Conservation (phyloP, 2,113 vertebrate species). For the Oryzias woworae region DNA sequence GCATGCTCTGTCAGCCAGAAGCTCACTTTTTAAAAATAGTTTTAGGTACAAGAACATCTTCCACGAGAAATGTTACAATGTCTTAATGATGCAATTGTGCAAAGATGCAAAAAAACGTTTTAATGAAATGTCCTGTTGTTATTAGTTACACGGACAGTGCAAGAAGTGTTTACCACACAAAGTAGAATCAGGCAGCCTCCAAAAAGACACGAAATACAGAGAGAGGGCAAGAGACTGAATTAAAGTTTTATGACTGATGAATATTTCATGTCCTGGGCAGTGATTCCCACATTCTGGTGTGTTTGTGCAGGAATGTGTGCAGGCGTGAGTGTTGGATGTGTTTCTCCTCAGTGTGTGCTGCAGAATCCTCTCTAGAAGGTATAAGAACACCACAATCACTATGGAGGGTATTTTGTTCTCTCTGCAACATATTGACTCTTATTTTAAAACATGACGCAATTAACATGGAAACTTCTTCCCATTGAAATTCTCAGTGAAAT, state of each 20-base stretch:
- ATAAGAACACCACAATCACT: background rate
- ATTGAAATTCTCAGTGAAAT: background rate
- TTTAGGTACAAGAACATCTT: constrained; percentile 7
- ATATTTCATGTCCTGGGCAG: constrained; percentile 81
- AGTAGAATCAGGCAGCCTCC: constrained; percentile 50
- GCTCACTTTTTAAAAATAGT: constrained; percentile 32
- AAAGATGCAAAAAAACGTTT: constrained; percentile 37
- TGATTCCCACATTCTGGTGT: constrained; percentile 76
- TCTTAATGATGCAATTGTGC: constrained; percentile 55
- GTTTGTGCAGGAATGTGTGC: constrained; percentile 35
- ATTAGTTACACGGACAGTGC: constrained; percentile 14
- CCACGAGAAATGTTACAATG: constrained; percentile 13
- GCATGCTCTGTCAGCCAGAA: constrained; percentile 36
- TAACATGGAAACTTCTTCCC: background rate
- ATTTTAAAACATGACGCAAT: background rate
- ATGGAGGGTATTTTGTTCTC: background rate
- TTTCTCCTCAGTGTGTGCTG: constrained; percentile 31
- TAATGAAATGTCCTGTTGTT: constrained; percentile 60
- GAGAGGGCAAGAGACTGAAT: constrained; percentile 74
- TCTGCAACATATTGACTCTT: background rate
- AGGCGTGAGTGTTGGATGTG: constrained; percentile 19
- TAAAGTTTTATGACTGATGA: constrained; percentile 82
- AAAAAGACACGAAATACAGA: constrained; percentile 55
- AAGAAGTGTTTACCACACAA: constrained; percentile 58
- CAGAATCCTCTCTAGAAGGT: constrained; percentile 33